A percentile compares a stretch with the other conserved stretches of the same genome.
These are phyloP conservation scores for Oriolus oriolus DNA, from an alignment of 2,113 vertebrate species.

Conservation along the genomic window DNA sequence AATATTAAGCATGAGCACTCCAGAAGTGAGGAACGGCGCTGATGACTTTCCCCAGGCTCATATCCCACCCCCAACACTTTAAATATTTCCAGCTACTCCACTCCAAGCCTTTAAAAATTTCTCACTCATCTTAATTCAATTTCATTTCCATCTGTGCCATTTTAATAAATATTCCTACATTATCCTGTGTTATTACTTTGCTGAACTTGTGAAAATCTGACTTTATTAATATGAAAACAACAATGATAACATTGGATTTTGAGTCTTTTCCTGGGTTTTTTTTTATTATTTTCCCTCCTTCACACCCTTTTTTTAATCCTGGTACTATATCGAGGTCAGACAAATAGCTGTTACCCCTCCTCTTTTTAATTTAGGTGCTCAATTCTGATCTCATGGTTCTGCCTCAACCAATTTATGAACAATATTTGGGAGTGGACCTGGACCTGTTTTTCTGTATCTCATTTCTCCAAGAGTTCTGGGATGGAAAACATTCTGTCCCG, in stretches of 20 bases:
- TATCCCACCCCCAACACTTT: not conserved
- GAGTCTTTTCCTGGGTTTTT: not conserved
- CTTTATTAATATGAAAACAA: not conserved
- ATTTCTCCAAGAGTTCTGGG: not conserved
- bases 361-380: not conserved
- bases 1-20: not conserved
- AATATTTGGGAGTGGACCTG: not conserved
- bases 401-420: not conserved
- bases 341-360: not conserved
- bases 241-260: not conserved
- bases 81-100: not conserved
- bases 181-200: not conserved
- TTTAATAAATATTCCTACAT: not conserved
- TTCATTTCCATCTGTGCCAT: not conserved
- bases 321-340: fast-evolving
- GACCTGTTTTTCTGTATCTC: not conserved
- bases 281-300: not conserved
- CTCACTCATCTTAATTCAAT: not conserved
- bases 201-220: not conserved
- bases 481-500: not conserved
- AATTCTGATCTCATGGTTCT: not conserved
- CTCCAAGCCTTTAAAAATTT: not conserved
- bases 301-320: not conserved
- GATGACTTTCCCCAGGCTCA: not conserved
- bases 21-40: fast-evolving